A percentile compares a stretch with the other conserved stretches of the same genome.
Evolutionary conservation across 1,140 invertebrate species (phyloP).

Genomic region (Leguminivora glycinivorella): DNA sequence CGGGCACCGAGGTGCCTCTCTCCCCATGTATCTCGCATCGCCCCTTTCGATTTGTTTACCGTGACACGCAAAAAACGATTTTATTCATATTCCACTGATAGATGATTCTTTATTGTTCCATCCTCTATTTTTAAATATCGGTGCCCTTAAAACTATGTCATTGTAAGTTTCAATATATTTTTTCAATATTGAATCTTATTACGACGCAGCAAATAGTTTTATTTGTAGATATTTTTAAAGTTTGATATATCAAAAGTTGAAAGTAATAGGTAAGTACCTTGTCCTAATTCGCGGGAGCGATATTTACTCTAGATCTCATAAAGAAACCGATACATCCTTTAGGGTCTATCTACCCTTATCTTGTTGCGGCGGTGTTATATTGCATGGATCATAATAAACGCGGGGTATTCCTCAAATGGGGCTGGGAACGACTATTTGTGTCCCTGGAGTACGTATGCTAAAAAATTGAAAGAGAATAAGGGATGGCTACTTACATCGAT

Average conservation of each 20-base stretch:
- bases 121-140: background rate
- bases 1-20: slow-evolving; percentile 9
- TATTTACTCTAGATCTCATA: background rate
- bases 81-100: background rate
- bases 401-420: slow-evolving; percentile 6
- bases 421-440: slow-evolving; percentile 11
- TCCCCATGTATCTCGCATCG: background rate
- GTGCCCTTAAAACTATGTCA: background rate
- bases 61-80: background rate
- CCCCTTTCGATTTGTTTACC: slow-evolving; percentile 6
- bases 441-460: slow-evolving; percentile 4
- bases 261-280: background rate
- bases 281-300: background rate
- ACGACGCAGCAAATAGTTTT: background rate
- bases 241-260: background rate
- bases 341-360: slow-evolving; percentile 16
- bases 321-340: slow-evolving; percentile 6
- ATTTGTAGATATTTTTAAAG: background rate
- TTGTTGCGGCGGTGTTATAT: slow-evolving; percentile 11
- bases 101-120: background rate
- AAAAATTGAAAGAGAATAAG: background rate
- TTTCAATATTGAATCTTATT: background rate
- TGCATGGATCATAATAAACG: slow-evolving; percentile 15
- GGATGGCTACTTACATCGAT: background rate
- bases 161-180: background rate